Base-by-base conservation (phyloP, 1,140 invertebrate species). In the Dinoponera quadriceps region DNA sequence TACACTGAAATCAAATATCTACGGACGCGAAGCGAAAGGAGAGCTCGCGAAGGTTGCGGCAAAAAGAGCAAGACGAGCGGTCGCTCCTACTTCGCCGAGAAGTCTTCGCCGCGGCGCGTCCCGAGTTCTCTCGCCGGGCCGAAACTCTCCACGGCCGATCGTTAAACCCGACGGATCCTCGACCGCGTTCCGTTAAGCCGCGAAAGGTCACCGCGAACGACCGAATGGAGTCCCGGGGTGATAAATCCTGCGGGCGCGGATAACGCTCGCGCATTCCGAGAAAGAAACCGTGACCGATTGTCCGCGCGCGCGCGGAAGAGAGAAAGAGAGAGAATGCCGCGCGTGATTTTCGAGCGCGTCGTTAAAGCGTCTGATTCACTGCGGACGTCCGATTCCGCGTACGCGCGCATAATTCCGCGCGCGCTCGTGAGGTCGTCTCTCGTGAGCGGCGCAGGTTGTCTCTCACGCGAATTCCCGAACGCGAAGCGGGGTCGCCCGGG, bases 111-210 rank as follows among this genome's bases (percentile, higher is more conserved):
- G 63, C 9, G 75, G 29, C 29, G 20, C 14, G 29, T 27, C 29
- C 63, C 18, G 38, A 69, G 75, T 25, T 78, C 51, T 51, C 27
- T 65, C 73, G 73, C 14, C 48, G n/a, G 60, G 48, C 75, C 75
- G 51, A 80, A 80, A 80, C 65, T 80, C 51, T 71, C 33, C 65
- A 71, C 25, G 75, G 75, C 54, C 75, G 75, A 80, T 80, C 75
- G 75, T 71, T 80, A 80, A 80, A 71, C 22, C 75, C 57, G 65
- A 77, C 57, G 75, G 75, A 80, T 80, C 63, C 75, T 48, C 63
- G 75, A 80, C 51, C 75, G 65, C 75, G 75, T 80, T 80, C 51
- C 75, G 75, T 80, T 80, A 80, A 80, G 75, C 75, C 51, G 75
- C 69, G 51, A 71, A 80, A 80, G 75, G 75, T 80, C 75, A 80